Base-by-base conservation (phyloP, 2,797 vertebrate genomes). In the Cheirogaleus major region DNA sequence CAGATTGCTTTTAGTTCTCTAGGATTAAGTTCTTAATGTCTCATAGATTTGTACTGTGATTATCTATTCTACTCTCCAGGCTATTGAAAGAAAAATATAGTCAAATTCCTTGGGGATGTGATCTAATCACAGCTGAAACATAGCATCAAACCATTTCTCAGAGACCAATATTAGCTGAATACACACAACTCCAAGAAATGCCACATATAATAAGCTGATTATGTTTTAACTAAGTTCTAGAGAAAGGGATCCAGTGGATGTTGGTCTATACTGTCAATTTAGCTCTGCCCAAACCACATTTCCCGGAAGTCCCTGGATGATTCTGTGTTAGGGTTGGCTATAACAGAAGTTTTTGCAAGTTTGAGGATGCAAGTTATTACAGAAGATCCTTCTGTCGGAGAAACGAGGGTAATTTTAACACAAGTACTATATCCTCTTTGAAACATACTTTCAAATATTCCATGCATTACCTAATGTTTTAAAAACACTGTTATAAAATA, bases 101-200 rank as follows among this genome's bases (percentile, higher is more conserved):
- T 85, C 61, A 96, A 65, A 95, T 92, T 93, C 91, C 88, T 90
- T 92, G 63, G 72, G 63, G 57, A 93, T 91, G 22, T 88, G 76
- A 89, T 91, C 69, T 92, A 96, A 95, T 97, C 93, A 95, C 48
- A 93, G 55, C 73, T 45, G 45, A 96, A 96, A 88, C 30, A 80
- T 92, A 45, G 18, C 48, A 85, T 93, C 78, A 94, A 96, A 65
- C 13, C 15, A 88, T 95, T 88, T 87, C 32, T 97, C 50, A 72
- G 30, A 95, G 52, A 70, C 27, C 55, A 89, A 90, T 75, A 95
- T 63, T 95, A 93, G 67, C 61, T 97, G 83, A 83, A 84, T 32
- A 41, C 76, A 89, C 41, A 69, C 35, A 91, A 48, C 23, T 18
- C 43, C 22, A 63, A 85, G 25, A 92, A 93, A 92, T 20, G 11